These are phyloP conservation scores for Umimayanthus chanpuru DNA, from an alignment of 92 coral and sea anemone genomes.

Conservation along the genomic window DNA sequence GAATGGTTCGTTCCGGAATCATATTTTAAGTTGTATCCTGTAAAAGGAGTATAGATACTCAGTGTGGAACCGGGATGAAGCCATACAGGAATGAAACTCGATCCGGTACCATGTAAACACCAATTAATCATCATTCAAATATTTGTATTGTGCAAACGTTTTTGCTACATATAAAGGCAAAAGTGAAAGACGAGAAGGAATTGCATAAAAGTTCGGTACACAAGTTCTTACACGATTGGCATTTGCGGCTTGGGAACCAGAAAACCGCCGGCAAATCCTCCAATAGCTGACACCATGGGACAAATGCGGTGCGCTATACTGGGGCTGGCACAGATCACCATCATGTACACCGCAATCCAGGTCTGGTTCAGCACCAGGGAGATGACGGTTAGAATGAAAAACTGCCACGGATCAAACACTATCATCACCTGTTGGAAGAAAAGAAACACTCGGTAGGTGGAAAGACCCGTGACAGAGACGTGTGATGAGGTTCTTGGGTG, in stretches of 20 bases:
- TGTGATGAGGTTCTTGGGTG: neutral
- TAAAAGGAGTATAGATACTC: too few relatives aligned
- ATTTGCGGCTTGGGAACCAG: slow-evolving; percentile 72
- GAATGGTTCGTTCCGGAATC: too few relatives aligned
- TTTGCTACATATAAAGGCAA: neutral
- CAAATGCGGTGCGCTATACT: slow-evolving; percentile 67
- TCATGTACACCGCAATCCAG: slow-evolving; percentile 69
- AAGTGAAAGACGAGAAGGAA: neutral
- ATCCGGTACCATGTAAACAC: too few relatives aligned
- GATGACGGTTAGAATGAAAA: slow-evolving; percentile 52
- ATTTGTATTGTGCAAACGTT: neutral
- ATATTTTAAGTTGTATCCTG: too few relatives aligned
- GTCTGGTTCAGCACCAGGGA: slow-evolving; percentile 71
- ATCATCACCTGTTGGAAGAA: slow-evolving; percentile 53
- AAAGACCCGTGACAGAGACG: too few relatives aligned
- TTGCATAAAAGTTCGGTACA: neutral
- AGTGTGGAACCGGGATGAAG: too few relatives aligned
- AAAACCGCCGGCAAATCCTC: slow-evolving; percentile 73
- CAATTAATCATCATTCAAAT: too few relatives aligned
- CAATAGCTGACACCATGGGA: slow-evolving; percentile 75
- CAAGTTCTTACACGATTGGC: slow-evolving; percentile 58
- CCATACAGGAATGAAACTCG: too few relatives aligned
- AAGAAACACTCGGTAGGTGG: too few relatives aligned
- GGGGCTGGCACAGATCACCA: slow-evolving; percentile 72
- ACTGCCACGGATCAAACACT: slow-evolving; percentile 55